phyloP scores from a whole-genome alignment of 2,888 invertebrate species.

The Pyrrhia umbra region DNA sequence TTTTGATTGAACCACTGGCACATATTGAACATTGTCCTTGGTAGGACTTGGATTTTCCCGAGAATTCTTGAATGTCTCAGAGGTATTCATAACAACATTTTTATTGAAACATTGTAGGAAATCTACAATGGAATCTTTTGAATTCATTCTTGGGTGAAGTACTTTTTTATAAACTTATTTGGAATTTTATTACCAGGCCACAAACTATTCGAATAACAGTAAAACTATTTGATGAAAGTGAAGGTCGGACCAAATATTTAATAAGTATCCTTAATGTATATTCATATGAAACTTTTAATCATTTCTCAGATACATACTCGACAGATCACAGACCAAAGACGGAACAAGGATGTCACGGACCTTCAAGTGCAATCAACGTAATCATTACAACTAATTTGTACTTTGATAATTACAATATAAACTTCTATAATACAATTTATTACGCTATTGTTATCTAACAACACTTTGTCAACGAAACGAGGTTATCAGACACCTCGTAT shows the following conservation, averaged over 20 bases:
- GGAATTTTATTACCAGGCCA: too few species aligned
- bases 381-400: conserved; percentile 47
- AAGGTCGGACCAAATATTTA: too few species aligned
- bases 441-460: conserved; percentile 51
- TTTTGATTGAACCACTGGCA: not conserved
- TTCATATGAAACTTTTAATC: not conserved
- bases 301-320: conserved; percentile 2
- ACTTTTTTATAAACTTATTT: not conserved
- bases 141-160: not conserved
- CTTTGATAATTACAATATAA: conserved; percentile 45
- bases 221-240: too few species aligned
- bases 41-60: not conserved
- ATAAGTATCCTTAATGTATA: too few species aligned
- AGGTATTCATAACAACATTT: conserved; percentile 1
- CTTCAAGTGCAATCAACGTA: conserved; percentile 38
- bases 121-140: not conserved
- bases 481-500: conserved; percentile 57
- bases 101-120: not conserved
- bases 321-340: not conserved
- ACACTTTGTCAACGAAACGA: conserved; percentile 47
- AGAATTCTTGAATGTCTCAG: not conserved
- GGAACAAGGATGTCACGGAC: conserved; percentile 39
- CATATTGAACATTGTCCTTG: not conserved
- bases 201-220: too few species aligned
- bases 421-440: conserved; percentile 47